Percentiles rank a stretch among this genome's conserved stretches.
phyloP scores from a whole-genome alignment of 2,113 vertebrate species.

The Lepus europaeus region DNA sequence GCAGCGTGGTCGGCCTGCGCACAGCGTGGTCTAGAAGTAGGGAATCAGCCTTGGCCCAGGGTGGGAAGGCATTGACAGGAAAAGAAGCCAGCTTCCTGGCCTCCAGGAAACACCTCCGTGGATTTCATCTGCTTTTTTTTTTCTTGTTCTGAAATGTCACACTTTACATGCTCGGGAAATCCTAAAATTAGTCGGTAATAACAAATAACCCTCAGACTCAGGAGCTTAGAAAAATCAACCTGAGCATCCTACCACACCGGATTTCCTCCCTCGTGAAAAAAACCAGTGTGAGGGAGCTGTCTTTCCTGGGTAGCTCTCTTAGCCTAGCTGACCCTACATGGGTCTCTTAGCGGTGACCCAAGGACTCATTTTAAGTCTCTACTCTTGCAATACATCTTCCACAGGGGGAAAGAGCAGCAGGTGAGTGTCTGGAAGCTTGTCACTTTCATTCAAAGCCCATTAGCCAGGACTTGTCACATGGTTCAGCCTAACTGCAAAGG shows the following conservation, averaged over 20 bases:
- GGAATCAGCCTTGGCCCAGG: neutral
- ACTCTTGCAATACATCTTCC: neutral
- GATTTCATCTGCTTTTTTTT: neutral
- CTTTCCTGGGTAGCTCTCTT: neutral
- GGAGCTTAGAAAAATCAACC: neutral
- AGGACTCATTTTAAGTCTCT: neutral
- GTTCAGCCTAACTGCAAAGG: neutral
- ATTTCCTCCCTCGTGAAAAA: neutral
- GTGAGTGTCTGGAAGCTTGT: neutral
- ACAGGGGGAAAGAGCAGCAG: neutral
- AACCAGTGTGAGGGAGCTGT: neutral
- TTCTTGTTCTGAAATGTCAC: conserved; percentile 20
- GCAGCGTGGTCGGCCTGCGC: neutral
- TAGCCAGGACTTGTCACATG: neutral
- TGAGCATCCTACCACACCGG: neutral
- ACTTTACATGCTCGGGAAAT: neutral
- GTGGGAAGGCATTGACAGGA: neutral
- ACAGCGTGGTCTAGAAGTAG: neutral
- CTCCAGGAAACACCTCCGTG: neutral
- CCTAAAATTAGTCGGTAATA: neutral
- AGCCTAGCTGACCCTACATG: neutral
- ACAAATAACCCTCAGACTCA: conserved; percentile 16
- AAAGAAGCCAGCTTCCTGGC: conserved; percentile 1
- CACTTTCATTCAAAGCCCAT: neutral
- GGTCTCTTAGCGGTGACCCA: neutral